A percentile compares a stretch with the other conserved stretches of the same genome.
Conservation (phyloP, 1,140 invertebrate genomes). For the Trichoplusia ni region DNA sequence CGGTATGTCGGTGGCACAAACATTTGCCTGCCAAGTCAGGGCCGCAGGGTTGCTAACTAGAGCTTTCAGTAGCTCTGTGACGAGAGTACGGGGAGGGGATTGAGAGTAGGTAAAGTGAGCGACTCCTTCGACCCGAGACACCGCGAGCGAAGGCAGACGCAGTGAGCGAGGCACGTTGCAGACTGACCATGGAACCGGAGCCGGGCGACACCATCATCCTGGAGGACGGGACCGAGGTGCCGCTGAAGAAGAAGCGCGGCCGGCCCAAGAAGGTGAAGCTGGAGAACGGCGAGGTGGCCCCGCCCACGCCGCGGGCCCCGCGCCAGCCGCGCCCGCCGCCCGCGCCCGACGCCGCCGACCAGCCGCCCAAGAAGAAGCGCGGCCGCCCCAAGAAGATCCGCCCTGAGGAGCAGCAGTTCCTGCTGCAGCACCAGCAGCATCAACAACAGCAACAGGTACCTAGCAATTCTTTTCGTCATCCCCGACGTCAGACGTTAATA, state of each 20-base stretch:
- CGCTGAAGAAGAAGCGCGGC: slow-evolving; percentile 93
- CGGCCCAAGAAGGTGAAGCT: slow-evolving; percentile 93
- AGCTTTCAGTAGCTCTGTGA: background rate
- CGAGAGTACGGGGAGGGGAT: background rate
- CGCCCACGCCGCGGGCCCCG: slow-evolving; percentile 82
- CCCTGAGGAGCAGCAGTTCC: slow-evolving; percentile 81
- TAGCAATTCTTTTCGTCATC: background rate
- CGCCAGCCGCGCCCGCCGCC: slow-evolving; percentile 72
- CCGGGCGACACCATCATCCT: slow-evolving; percentile 76
- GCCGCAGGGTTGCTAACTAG: background rate
- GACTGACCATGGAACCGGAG: slow-evolving; percentile 80
- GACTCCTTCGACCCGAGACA: background rate
- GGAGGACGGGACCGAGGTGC: slow-evolving; percentile 84
- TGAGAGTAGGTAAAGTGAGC: background rate
- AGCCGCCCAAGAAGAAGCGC: slow-evolving; percentile 90
- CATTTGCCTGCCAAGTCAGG: background rate
- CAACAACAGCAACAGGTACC: slow-evolving; percentile 58
- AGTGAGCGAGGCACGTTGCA: slow-evolving; percentile 54
- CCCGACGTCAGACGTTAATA: too few relatives aligned
- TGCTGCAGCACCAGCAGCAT: slow-evolving; percentile 70
- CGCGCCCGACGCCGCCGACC: slow-evolving; percentile 68
- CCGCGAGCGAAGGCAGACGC: slow-evolving; percentile 32
- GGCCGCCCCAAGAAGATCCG: slow-evolving; percentile 93
- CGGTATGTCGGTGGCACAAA: background rate
- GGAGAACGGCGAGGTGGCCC: slow-evolving; percentile 84